These are phyloP conservation scores for Siniperca knerii DNA, from an alignment of 2,113 vertebrate genomes.

Conservation along the genomic window DNA sequence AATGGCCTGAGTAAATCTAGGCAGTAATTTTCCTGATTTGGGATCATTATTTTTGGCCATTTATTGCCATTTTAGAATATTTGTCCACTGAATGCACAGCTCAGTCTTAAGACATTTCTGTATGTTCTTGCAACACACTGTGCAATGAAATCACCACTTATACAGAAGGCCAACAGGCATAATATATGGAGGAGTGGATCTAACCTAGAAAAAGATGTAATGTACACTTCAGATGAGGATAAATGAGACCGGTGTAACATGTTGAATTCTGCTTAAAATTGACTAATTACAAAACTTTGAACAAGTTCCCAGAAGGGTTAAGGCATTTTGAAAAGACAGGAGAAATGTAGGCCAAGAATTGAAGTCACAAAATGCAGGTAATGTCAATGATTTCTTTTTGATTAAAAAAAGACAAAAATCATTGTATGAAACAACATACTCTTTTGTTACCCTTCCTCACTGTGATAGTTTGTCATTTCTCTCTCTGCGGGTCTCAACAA, in stretches of 20 bases:
- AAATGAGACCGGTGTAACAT: constrained; percentile 13
- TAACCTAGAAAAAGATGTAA: constrained; percentile 1
- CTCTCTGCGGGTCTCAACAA: constrained; percentile 23
- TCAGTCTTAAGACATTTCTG: background rate
- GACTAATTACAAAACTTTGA: constrained; percentile 30
- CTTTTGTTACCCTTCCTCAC: background rate
- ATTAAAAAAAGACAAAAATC: background rate
- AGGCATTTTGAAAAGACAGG: constrained; percentile 9
- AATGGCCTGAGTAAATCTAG: background rate
- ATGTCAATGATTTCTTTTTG: background rate
- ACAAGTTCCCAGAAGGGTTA: constrained; percentile 22
- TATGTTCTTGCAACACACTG: background rate
- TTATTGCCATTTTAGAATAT: constrained; percentile 8
- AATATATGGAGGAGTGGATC: constrained; percentile 1
- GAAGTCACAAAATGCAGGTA: constrained; percentile 14
- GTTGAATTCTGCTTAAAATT: constrained; percentile 8
- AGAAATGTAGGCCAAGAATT: background rate
- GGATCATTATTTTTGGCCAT: background rate
- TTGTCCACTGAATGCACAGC: constrained; percentile 1
- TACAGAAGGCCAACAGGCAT: background rate
- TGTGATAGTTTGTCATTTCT: constrained; percentile 3
- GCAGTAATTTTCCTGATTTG: background rate
- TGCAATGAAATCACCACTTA: background rate
- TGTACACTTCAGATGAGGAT: constrained; percentile 22
- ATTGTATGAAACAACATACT: constrained; percentile 12